Base-by-base conservation (phyloP, 2,797 vertebrate species). In the Anomalospiza imberbis region DNA sequence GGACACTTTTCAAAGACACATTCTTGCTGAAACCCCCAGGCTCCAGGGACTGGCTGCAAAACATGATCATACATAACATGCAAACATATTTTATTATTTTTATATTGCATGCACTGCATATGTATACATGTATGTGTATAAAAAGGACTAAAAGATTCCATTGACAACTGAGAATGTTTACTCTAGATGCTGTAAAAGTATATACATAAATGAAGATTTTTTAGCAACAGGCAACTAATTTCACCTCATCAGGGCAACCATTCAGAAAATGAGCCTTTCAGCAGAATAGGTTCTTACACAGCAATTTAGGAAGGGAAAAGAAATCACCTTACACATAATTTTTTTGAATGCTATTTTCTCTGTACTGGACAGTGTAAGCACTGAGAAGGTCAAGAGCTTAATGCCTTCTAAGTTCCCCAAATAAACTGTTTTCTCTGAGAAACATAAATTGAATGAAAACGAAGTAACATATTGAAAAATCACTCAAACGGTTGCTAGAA, bases 1-100 rank as follows among this genome's bases (percentile, higher is more conserved):
- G 98, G 77, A 99, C 97, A 1, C 92, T 98, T 96, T 99, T 99
- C 89, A 99, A 96, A 51, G 99, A 99, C 68, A 99, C 98, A 17
- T 99, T 99, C 97, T 98, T 98, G 94, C 97, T 94, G 81, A 94
- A 91, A 63, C 97, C 72, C 40, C 96, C 94, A 62, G 97, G 97
- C 47, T 99, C 98, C 53, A 97, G 94, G 14, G 97, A 84, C 65
- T 98, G 98, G 81, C 99, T 99, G 54, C 51, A 93, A 95, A 96
- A 97, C 17, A n/a, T 10, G 47, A 93, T 83, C 62, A 90, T 4
- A 42, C 7, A 63, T n/a, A 58, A 84, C 47, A 72, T 6, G 47
- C 10, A 70, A 84, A 70, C 3, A 7, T 13, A 22, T n/a, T 31
- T 63, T 55, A 29, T 55, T 72, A 20, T 34, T 66, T 87, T 55